phyloP scores from a whole-genome alignment of 2,888 invertebrate genomes.

The Sussaba pulchella region DNA sequence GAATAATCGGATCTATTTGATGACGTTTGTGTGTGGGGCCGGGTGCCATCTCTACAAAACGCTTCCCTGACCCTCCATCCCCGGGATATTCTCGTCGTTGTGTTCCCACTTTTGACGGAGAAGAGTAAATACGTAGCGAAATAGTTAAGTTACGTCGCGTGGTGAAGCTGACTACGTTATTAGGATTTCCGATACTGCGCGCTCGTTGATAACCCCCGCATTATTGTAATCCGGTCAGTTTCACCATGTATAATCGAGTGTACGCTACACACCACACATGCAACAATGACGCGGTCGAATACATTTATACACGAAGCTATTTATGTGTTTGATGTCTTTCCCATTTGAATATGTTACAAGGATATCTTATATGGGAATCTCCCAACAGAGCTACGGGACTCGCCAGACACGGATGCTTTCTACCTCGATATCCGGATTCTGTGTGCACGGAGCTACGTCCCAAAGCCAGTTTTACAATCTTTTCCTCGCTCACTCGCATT shows the following conservation, averaged over 20 bases:
- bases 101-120: neutral
- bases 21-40: slow-evolving; percentile 12
- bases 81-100: slow-evolving; percentile 12
- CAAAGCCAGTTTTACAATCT: slow-evolving; percentile 44
- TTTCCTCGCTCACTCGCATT: slow-evolving; percentile 42
- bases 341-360: slow-evolving; percentile 56
- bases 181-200: slow-evolving; percentile 3
- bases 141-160: neutral
- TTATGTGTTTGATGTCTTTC: slow-evolving; percentile 42
- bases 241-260: slow-evolving; percentile 4
- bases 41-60: slow-evolving; percentile 35
- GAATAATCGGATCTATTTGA: slow-evolving; percentile 58
- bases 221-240: slow-evolving; percentile 19
- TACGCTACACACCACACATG: neutral
- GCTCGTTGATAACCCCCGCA: neutral
- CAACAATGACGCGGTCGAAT: slow-evolving; percentile 24
- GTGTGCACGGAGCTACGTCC: slow-evolving; percentile 34
- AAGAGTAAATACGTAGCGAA: slow-evolving; percentile 21
- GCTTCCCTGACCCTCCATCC: slow-evolving; percentile 1
- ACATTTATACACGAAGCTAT: slow-evolving; percentile 40
- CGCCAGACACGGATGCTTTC: slow-evolving; percentile 17
- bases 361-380: slow-evolving; percentile 51
- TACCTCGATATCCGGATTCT: slow-evolving; percentile 20
- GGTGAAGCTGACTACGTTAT: slow-evolving; percentile 3
- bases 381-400: slow-evolving; percentile 37